Evolutionary conservation across 2,113 vertebrate species (phyloP).

Genomic region (Sterrhoptilus dennistouni): DNA sequence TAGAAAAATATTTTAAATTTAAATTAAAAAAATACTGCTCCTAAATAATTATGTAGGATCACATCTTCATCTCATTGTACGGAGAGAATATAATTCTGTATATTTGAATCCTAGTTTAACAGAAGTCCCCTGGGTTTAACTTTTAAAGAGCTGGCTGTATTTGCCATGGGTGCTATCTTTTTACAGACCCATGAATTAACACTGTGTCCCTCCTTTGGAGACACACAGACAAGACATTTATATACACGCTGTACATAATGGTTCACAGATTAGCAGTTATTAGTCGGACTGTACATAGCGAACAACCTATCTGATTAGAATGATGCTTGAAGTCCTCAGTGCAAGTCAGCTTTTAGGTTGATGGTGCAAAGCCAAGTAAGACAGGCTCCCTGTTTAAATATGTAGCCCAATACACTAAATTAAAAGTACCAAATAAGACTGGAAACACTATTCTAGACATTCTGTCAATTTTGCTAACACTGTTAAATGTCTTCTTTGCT

Average conservation of each 20-base stretch:
- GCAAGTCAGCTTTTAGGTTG: conserved; percentile 74
- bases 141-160: conserved; percentile 69
- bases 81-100: conserved; percentile 65
- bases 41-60: conserved; percentile 54
- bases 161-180: conserved; percentile 67
- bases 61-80: conserved; percentile 20
- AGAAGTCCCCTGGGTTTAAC: conserved; percentile 52
- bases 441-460: conserved; percentile 98
- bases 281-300: conserved; percentile 89
- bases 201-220: conserved; percentile 68
- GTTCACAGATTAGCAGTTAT: conserved; percentile 88
- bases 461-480: conserved; percentile 98
- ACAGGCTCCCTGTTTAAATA: conserved; percentile 96
- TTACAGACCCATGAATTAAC: conserved; percentile 63
- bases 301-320: conserved; percentile 79
- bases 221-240: conserved; percentile 69
- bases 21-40: conserved; percentile 69
- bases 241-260: conserved; percentile 80
- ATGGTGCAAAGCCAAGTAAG: conserved; percentile 90
- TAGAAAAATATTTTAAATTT: conserved; percentile 71
- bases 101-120: conserved; percentile 58
- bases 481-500: conserved; percentile 98
- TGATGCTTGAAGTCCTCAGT: conserved; percentile 65
- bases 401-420: conserved; percentile 98
- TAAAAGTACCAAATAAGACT: conserved; percentile 94